Base-by-base conservation (phyloP, 2,113 vertebrate genomes). In the Plecotus auritus region DNA sequence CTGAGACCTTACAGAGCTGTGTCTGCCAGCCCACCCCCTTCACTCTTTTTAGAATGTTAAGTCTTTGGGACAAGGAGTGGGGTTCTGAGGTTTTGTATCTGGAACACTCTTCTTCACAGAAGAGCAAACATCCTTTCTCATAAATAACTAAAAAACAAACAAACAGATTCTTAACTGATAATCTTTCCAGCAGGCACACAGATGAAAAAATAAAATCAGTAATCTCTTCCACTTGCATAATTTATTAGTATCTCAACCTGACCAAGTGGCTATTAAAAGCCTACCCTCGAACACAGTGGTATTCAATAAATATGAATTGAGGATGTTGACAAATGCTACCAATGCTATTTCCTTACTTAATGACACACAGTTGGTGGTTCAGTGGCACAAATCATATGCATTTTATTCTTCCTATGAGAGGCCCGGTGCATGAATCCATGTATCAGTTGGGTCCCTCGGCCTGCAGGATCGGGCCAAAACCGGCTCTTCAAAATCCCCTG, bases 251-350 rank as follows among this genome's bases (percentile, higher is more conserved):
- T 90, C 22, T 90, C 73, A 94, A 45, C 35, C 37, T 66, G 9
- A 92, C 35, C 72, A 77, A 90, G 78, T 66, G 47, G 89, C 49
- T 90, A 90, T 94, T 81, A 94, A 88, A 93, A 97, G 54, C 40
- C 73, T 92, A 78, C 88, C 72, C 78, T 95, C 10, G 0, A 92
- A 74, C 26, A 59, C 37, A 5, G 26, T n/a, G 49, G 49, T 70
- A 81, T 77, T 92, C 56, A 86, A 86, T 94, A 90, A 96, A 92
- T 76, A 90, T 70, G 78, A 85, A 83, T 35, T 85, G 67, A 88
- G 30, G 61, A 59, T 40, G 67, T 35, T 90, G 77, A 74, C 30
- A 42, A 76, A 72, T 30, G 56, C n/a, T 83, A 13, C 9, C n/a
- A 81, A 64, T 85, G 47, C 17, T 77, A 96, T 85, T 91, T 86